Conservation (phyloP, 1,140 invertebrate genomes). For the Eueides isabella region DNA sequence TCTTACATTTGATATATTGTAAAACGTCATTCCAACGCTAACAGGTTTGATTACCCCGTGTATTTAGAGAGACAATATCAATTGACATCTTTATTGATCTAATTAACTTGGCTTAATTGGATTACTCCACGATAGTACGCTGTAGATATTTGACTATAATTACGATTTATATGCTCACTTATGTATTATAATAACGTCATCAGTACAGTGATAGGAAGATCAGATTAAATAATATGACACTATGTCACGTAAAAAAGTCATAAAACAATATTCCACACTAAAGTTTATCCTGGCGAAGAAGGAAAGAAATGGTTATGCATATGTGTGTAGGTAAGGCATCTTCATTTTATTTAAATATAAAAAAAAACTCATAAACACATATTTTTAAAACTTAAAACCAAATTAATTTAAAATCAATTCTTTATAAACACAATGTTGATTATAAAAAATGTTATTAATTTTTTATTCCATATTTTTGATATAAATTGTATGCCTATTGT, state of each 20-base stretch:
- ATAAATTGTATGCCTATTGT: neutral
- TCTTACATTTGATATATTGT: neutral
- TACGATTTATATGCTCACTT: constrained; percentile 1
- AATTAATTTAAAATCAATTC: too few species aligned
- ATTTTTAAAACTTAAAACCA: too few species aligned
- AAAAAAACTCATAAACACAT: too few species aligned
- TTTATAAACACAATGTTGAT: too few species aligned
- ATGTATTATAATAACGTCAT: neutral
- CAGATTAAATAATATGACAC: neutral
- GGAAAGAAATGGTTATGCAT: too few species aligned
- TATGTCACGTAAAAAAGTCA: neutral
- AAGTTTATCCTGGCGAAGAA: too few species aligned
- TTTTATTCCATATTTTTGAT: neutral
- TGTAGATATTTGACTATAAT: constrained; percentile 8
- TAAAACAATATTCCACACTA: too few species aligned
- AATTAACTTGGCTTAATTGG: constrained; percentile 12
- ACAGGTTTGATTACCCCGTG: neutral
- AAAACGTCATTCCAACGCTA: neutral
- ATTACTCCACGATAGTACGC: neutral
- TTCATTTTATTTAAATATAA: too few species aligned
- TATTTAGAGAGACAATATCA: constrained; percentile 14
- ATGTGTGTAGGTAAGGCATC: too few species aligned
- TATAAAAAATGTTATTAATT: too few species aligned
- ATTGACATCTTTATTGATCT: constrained; percentile 15
- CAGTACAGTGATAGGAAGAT: neutral